Evolutionary conservation across 2,797 vertebrate species (phyloP), one percentile per base, ranked within the genome.

Genomic region (Acrossocheilus wenchowensis): DNA sequence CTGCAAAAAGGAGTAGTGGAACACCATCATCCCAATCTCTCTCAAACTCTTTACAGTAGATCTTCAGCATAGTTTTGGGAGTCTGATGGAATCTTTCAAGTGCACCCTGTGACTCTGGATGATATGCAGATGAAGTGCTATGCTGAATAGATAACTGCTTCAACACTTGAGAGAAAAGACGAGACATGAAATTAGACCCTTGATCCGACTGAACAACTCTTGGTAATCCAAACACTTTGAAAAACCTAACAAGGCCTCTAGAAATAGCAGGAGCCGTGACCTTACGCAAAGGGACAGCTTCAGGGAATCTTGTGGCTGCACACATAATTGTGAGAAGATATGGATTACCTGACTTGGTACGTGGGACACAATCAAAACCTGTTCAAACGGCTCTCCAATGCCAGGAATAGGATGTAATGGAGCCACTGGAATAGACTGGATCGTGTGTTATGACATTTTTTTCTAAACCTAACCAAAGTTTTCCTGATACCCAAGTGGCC

Each of bases 311-410:
- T 36, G 36, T 39, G 5, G 36, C 36, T 39, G 36, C 36, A 39
- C 36, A 39, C 4, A 39, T 39, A 39, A 39, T 39, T 48, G 45
- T 11, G 11, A 48, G 45, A 48, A 11, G 10, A 48, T 45, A 88
- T 21, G 78, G 71, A 17, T 82, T 85, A 34, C 79, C 87, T 8
- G 41, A 12, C 41, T 50, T 77, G 2, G 66, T 52, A 39, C 2
- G 21, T 1, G 79, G 50, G 0, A 82, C 23, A 2, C 73, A 39
- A 88, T 39, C 6, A 81, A 39, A 6, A 82, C 54, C 3, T 45
- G 23, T n/a, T 73, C 43, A 45, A 82, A 86, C 14, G 85, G 78
- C 9, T 74, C 78, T 8, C 30, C 69, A 23, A 64, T 71, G 39
- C 50, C 68, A 21, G 78, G 68, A 41, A 73, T 81, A 2, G 52